Base-by-base conservation (phyloP, 2,113 vertebrate species). In the Tychaedon coryphoeus region DNA sequence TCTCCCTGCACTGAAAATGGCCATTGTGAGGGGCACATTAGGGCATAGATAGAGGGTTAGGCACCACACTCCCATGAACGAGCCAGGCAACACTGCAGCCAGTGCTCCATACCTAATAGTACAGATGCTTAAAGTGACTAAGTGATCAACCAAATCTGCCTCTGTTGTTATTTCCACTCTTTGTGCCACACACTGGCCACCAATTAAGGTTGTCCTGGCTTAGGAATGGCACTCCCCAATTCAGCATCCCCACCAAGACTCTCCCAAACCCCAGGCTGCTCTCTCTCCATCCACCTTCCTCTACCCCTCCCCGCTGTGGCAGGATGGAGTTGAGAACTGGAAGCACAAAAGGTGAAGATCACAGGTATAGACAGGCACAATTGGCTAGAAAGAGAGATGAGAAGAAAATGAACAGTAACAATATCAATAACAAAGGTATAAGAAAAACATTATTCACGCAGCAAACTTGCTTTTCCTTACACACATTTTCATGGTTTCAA, bases 401-500 rank as follows among this genome's bases (percentile, higher is more conserved):
- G 38, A 12, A 51, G 18, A 33, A 57, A 19, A 66, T 15, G 1
- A 45, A 36, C 22, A 45, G 60, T 33, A 58, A 43, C 12, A 36
- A 5, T 28, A 50, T 28, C 26, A 42, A 19, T 24, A 45, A 19
- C 15, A 51, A 73, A 65, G 15, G 19, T 8, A 8, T 4, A 24
- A 9, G 38, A 12, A 31, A 83, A 10, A 57, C 36, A 51, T 36
- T 33, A 66, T 23, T 72, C 43, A 33, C 0, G 3, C 33, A 42
- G 17, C 22, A 24, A 38, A 19, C 33, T 23, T 38, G 48, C 24
- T 95, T 95, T 86, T 70, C 45, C 34, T 92, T 54, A 88, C 38
- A 81, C 70, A 70, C 47, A 62, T 76, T 94, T 92, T 61, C 75
- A 67, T 20, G 53, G 71, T 75, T 97, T 48, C 90, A 86, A 54